A percentile compares a stretch with the other conserved stretches of the same genome.
Evolutionary conservation across 2,113 vertebrate genomes (phyloP).

Genomic region (Coryphaenoides rupestris): DNA sequence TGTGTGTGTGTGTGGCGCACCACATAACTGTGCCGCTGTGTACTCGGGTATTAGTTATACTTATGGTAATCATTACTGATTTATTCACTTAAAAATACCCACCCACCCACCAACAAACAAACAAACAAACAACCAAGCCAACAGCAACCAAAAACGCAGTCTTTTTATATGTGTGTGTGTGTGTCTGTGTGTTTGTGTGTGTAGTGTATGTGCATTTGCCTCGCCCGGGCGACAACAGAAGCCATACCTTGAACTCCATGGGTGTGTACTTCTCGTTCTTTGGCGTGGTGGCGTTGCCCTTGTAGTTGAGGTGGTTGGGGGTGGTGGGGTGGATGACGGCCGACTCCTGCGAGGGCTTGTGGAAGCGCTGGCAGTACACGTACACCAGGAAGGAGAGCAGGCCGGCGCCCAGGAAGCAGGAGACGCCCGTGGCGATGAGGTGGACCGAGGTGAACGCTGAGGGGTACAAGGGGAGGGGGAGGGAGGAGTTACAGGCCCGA

Average conservation of each 20-base stretch:
- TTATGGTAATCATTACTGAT: neutral
- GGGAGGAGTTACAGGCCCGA: neutral
- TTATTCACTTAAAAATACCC: too few species aligned
- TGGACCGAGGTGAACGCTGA: constrained; percentile 92
- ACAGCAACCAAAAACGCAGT: too few species aligned
- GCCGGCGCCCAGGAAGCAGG: constrained; percentile 93
- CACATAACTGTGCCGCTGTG: too few species aligned
- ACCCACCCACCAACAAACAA: too few species aligned
- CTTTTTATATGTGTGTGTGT: too few species aligned
- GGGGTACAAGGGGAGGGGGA: neutral
- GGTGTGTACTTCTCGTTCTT: constrained; percentile 99
- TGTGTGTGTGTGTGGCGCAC: constrained; percentile 12
- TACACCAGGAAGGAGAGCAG: constrained; percentile 93
- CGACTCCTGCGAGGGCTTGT: constrained; percentile 93
- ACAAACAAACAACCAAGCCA: too few species aligned
- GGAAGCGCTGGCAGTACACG: constrained; percentile 90
- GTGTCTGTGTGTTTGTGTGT: too few species aligned
- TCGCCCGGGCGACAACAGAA: too few species aligned
- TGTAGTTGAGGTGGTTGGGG: constrained; percentile 97
- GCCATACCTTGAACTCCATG: constrained; percentile 96
- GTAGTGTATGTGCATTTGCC: too few species aligned
- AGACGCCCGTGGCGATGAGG: constrained; percentile 91
- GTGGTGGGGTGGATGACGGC: constrained; percentile 94
- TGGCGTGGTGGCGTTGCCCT: constrained; percentile 91
- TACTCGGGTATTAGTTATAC: neutral